Evolutionary conservation across 2,888 invertebrate species (phyloP), one percentile per base, ranked within the genome.

Genomic region (Julus scanicus): DNA sequence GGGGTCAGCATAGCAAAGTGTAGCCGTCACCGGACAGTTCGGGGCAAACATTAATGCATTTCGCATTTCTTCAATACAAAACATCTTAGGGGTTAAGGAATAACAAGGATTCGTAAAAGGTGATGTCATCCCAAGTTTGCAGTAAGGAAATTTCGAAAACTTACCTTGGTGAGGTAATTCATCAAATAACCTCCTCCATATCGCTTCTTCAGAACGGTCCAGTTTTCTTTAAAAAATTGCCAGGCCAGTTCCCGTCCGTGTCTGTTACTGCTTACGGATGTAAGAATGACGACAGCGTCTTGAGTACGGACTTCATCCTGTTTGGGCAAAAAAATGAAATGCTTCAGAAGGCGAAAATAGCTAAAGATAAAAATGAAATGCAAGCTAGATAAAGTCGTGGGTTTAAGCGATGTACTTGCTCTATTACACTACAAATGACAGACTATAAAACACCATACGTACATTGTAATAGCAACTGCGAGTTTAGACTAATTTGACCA

Each of bases 271-370:
- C 97, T 96, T 29, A 97, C 96, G 6, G 97, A 96, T 90, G 96
- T 95, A 83, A 99, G 95, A 17, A 97, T 96, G 92, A 96, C 97
- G 63, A 97, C 95, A 0, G 97, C 96, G 92, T 98, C 98, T 92
- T 98, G 98, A 0, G 96, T 95, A 86, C 98, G 94, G 0, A 99
- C 98, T 92, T 98, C 96, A 89, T 96, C 96, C 96, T 97, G 95
- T 8, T 97, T 95, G 86, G n/a, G 86, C 15, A 94, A 97, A 95
- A 92, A 97, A 97, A 88, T 96, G 5, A 44, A 44, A 84, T 84
- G 29, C 49, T 84, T 49, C 37, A 37, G 57, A 86, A 9, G 20
- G 11, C 13, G 9, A 86, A 86, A 86, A 86, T 44, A 86, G 11
- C 48, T 48, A 29, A 86, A 17, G 57, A n/a, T n/a, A 63, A 63